phyloP scores from a whole-genome alignment of 92 coral and sea anemone genomes.

The Zoanthus solanderi region DNA sequence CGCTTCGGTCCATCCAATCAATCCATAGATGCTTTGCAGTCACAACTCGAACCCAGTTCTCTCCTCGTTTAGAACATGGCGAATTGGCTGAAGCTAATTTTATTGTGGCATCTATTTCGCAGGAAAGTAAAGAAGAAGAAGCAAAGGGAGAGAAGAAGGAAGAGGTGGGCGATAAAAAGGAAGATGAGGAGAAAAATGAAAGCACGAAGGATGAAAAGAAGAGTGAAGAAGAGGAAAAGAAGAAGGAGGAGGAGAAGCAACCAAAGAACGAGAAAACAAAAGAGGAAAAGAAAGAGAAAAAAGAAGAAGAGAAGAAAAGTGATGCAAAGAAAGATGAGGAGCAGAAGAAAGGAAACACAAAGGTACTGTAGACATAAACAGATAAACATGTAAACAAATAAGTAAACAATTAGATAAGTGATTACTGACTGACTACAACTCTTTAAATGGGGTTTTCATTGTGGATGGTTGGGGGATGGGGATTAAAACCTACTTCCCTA shows the following conservation, averaged over 20 bases:
- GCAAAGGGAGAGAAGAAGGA: constrained; percentile 54
- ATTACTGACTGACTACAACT: background rate
- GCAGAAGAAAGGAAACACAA: constrained; percentile 7
- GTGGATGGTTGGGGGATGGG: too few relatives aligned
- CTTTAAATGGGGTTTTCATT: too few relatives aligned
- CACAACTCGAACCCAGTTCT: too few relatives aligned
- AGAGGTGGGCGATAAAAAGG: constrained; percentile 55
- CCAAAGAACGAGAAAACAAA: constrained; percentile 58
- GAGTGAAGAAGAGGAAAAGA: constrained; percentile 40
- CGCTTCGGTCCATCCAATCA: too few relatives aligned
- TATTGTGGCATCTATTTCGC: background rate
- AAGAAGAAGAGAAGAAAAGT: constrained; percentile 46
- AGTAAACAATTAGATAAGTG: background rate
- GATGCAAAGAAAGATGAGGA: constrained; percentile 35
- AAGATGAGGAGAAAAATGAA: constrained; percentile 17
- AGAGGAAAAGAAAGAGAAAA: constrained; percentile 47
- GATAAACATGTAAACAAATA: background rate
- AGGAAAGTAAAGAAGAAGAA: constrained; percentile 57
- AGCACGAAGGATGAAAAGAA: constrained; percentile 17
- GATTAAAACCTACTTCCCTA: too few relatives aligned
- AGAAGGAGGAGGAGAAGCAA: constrained; percentile 33
- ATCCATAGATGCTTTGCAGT: too few relatives aligned
- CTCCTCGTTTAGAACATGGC: too few relatives aligned
- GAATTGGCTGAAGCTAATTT: background rate
- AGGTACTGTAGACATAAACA: background rate